Conservation (phyloP, 2,888 invertebrate genomes). For the Caenorhabditis angaria region DNA sequence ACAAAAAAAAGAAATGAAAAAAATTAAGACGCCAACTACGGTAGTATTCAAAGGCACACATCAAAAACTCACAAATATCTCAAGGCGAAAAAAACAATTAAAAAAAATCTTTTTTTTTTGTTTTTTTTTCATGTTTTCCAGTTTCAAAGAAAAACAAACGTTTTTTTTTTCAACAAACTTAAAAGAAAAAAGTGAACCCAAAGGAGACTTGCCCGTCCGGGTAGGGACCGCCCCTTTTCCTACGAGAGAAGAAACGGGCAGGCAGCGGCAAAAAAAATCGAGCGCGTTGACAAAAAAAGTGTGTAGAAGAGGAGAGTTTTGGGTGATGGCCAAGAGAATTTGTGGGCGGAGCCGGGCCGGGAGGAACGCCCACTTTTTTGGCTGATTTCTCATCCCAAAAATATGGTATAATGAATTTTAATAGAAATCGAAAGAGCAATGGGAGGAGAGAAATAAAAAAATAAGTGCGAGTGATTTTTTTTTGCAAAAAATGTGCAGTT, state of each 20-base stretch:
- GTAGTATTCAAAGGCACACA: neutral
- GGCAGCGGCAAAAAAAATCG: neutral
- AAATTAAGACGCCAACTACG: neutral
- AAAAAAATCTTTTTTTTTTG: too few relatives aligned
- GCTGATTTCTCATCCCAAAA: too few relatives aligned
- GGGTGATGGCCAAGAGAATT: neutral
- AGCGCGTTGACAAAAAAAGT: neutral
- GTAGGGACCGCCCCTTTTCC: neutral
- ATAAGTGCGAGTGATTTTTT: too few relatives aligned
- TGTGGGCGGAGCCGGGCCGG: neutral
- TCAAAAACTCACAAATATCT: neutral
- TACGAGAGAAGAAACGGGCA: neutral
- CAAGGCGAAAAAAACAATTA: neutral
- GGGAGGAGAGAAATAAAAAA: neutral
- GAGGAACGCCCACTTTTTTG: too few relatives aligned
- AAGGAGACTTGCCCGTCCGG: neutral
- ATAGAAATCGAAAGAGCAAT: too few relatives aligned
- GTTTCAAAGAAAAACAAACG: too few relatives aligned
- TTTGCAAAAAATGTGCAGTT: neutral
- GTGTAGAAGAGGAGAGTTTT: slow-evolving; percentile 3
- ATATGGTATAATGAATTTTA: too few relatives aligned
- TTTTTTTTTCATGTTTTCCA: too few relatives aligned
- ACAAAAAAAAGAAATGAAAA: neutral
- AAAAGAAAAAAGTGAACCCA: too few relatives aligned
- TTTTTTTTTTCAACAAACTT: too few relatives aligned